A percentile compares a stretch with the other conserved stretches of the same genome.
These are phyloP conservation scores for Oasisia sp. DNA, from an alignment of 2,888 invertebrate species.

Conservation along the genomic window DNA sequence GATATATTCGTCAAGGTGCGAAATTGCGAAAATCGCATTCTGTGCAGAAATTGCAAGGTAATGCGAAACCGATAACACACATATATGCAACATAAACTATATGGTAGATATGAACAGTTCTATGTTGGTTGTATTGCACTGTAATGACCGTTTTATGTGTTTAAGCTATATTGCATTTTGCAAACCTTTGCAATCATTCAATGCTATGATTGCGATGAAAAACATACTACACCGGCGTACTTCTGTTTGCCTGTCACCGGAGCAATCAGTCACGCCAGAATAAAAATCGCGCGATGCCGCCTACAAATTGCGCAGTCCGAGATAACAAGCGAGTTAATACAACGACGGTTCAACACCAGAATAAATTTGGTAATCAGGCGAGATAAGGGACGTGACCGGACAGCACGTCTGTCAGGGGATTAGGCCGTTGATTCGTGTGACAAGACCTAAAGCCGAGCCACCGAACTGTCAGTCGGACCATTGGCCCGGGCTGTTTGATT, in stretches of 20 bases:
- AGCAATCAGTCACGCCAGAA: background rate
- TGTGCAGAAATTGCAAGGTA: background rate
- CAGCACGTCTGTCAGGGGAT: background rate
- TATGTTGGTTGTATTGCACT: no score
- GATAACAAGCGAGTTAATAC: background rate
- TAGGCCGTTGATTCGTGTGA: background rate
- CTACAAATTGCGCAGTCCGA: background rate
- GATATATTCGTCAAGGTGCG: background rate
- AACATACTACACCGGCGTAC: no score
- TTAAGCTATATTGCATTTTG: no score
- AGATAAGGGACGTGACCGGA: background rate
- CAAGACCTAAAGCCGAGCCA: background rate
- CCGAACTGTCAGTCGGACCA: background rate
- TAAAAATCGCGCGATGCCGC: background rate
- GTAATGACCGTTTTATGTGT: no score
- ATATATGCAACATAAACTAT: background rate
- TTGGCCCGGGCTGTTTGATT: background rate
- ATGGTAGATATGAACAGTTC: no score
- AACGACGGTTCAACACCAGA: slow-evolving; percentile 4
- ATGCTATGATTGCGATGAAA: no score
- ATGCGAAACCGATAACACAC: background rate
- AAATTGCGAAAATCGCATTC: background rate
- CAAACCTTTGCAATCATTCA: no score
- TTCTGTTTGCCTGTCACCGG: background rate
- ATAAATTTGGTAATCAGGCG: slow-evolving; percentile 2